Conservation (phyloP, 2,113 vertebrate species). For the Poicephalus gulielmi region DNA sequence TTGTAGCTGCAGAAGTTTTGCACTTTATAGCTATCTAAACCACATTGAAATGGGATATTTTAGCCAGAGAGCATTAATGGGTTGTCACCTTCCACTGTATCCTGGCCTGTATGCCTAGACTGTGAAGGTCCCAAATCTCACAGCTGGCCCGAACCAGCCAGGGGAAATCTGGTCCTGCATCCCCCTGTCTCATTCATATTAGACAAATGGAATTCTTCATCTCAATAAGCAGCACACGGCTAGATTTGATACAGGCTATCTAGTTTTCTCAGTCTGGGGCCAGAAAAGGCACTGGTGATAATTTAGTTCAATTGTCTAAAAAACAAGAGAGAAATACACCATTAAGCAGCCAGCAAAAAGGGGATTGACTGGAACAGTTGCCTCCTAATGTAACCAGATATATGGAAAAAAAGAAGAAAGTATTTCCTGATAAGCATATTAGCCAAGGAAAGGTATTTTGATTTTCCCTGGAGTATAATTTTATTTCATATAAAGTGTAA, state of each 20-base stretch:
- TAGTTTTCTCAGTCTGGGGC: not conserved
- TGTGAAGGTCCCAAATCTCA: not conserved
- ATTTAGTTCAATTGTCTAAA: not conserved
- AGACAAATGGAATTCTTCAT: not conserved
- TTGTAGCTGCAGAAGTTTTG: not conserved
- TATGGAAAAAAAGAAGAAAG: not conserved
- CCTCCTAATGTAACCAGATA: fast-evolving
- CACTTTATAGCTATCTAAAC: not conserved
- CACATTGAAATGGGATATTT: not conserved
- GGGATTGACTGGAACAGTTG: not conserved
- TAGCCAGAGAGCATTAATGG: not conserved
- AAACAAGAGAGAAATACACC: not conserved
- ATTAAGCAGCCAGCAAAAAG: not conserved
- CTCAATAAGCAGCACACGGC: not conserved
- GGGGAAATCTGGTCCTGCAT: not conserved
- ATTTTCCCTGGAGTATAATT: not conserved
- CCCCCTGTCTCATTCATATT: not conserved
- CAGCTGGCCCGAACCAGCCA: not conserved
- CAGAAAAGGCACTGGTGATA: not conserved
- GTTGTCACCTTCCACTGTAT: not conserved
- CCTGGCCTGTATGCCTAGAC: not conserved
- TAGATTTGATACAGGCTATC: not conserved
- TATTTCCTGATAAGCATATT: not conserved
- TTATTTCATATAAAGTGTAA: not conserved
- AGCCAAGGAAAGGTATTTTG: not conserved